Base-by-base conservation (phyloP, 1,140 invertebrate genomes). In the Saccostrea glomerata region DNA sequence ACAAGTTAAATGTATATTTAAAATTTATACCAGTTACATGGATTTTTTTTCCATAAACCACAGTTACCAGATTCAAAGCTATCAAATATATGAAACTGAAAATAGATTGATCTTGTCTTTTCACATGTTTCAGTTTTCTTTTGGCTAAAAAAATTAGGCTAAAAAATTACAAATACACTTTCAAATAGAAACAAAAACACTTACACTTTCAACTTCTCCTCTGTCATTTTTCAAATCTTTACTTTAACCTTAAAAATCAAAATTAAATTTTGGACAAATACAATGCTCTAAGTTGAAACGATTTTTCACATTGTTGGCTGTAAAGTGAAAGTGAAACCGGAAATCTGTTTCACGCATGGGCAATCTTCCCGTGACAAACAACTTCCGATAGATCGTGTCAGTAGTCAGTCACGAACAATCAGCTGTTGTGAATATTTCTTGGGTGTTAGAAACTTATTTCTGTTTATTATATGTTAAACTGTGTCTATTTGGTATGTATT, bases 341-440 rank as follows among this genome's bases (percentile, higher is more conserved):
- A 77, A 77, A 77, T 12, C 25, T 13, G 30, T 77, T 30, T 36
- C 25, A 77, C 70, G 70, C 70, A 77, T 77, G 70, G 30, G 70
- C 70, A 77, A 77, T 30, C 15, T 30, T 77, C 11, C 30, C 70
- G 25, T 77, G 23, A 6, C 58, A 63, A 30, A 15, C 3, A 77
- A 77, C 70, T 77, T 77, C 70, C 70, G 70, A 77, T 77, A 77
- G 70, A 25, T 77, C 70, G 70, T 77, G 70, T 77, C 70, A 77
- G 70, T 77, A 36, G 12, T 77, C 23, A 77, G 25, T 77, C 70
- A 77, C 70, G 23, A 77, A 77, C 23, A 77, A 66, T 66, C 60
- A 66, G 60, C 60, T 66, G 60, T 66, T 66, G 60, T 66, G 60
- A 20, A 66, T 2, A 66, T 47, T 47, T 47, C 47, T 47, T 47